Conservation (phyloP, 2,113 vertebrate species). For the Oxyura jamaicensis region DNA sequence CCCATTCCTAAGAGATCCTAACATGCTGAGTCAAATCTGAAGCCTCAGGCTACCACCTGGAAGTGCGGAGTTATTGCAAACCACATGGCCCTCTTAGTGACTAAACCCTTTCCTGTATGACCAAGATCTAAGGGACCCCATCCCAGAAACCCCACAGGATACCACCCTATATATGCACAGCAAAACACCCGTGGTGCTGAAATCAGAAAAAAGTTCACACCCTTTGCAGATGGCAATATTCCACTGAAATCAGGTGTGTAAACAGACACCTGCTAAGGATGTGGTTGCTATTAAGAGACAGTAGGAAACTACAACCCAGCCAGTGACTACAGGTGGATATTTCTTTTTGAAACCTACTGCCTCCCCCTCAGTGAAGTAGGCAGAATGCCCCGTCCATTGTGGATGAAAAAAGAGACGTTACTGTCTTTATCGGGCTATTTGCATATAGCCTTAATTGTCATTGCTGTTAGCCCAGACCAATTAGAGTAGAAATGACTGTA, state of each 20-base stretch:
- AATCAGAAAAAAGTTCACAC: conserved; percentile 21
- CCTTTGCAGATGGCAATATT: conserved; percentile 47
- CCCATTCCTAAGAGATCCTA: not conserved
- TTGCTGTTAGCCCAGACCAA: conserved; percentile 65
- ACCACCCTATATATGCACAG: not conserved
- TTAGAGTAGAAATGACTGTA: conserved; percentile 74
- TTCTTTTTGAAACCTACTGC: conserved; percentile 42
- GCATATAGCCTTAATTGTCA: conserved; percentile 68
- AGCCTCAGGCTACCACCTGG: not conserved
- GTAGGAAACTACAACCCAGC: conserved; percentile 54
- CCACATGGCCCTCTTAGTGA: not conserved
- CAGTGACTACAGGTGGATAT: conserved; percentile 54
- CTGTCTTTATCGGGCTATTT: conserved; percentile 64
- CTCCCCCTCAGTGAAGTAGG: conserved; percentile 40
- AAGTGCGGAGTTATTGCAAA: not conserved
- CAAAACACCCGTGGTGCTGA: not conserved
- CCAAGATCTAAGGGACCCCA: not conserved
- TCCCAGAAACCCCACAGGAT: not conserved
- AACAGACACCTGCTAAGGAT: conserved; percentile 68
- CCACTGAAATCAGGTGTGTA: conserved; percentile 56
- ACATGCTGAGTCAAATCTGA: not conserved
- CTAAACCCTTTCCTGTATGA: not conserved
- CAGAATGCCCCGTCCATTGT: not conserved
- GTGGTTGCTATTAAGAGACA: conserved; percentile 60
- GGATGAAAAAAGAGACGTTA: conserved; percentile 54